phyloP scores from a whole-genome alignment of 2,888 invertebrate genomes.

The Caradrina clavipalpis region DNA sequence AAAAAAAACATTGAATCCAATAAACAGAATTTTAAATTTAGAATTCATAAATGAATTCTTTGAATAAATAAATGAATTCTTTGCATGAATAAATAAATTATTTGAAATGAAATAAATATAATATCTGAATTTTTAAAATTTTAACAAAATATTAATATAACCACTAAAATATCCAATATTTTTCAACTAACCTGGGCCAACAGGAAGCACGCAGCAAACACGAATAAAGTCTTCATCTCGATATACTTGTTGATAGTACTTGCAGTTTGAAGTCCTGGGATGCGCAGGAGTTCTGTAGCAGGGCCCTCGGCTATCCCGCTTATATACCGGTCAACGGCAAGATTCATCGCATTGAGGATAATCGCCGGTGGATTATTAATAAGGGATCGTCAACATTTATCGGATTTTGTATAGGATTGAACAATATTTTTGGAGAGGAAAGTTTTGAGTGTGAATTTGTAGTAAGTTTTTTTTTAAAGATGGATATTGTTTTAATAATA shows the following conservation, averaged over 20 bases:
- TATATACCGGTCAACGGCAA: constrained; percentile 70
- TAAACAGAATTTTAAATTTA: no score
- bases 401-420: background rate
- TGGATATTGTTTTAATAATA: no score
- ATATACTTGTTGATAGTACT: constrained; percentile 19
- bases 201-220: constrained; percentile 83
- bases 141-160: no score
- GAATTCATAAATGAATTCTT: no score
- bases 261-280: constrained; percentile 13
- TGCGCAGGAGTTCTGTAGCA: constrained; percentile 51
- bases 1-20: no score
- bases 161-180: background rate
- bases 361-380: constrained; percentile 62
- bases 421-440: background rate
- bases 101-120: no score
- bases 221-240: constrained; percentile 85
- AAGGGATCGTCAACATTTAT: constrained; percentile 74
- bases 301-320: constrained; percentile 51
- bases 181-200: constrained; percentile 79
- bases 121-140: background rate
- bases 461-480: no score
- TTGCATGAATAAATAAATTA: no score
- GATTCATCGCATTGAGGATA: constrained; percentile 63
- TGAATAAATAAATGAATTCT: no score
- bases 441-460: background rate